Conservation (phyloP, 2,113 vertebrate species). For the Castor canadensis region DNA sequence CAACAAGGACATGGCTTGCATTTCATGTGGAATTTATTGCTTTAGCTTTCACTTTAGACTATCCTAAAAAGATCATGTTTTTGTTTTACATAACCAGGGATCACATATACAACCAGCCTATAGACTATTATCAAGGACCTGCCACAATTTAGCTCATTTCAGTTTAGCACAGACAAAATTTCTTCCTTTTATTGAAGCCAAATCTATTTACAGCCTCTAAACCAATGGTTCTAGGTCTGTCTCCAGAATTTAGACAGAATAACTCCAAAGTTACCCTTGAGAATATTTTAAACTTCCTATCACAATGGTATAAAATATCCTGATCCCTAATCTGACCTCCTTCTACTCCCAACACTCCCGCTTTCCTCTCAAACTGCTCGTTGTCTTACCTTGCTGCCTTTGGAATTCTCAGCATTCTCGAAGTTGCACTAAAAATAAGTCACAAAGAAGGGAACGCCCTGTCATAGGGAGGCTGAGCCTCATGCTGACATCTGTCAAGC, state of each 20-base stretch:
- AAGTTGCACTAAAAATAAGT: background rate
- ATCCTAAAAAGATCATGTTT: background rate
- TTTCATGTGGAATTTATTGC: constrained; percentile 42
- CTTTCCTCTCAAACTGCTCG: background rate
- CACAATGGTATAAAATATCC: background rate
- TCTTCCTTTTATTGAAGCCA: background rate
- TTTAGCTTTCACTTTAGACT: constrained; percentile 48
- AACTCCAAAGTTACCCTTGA: background rate
- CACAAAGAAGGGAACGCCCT: background rate
- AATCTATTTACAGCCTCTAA: background rate
- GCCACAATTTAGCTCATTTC: constrained; percentile 41
- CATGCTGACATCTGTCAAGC: too few relatives aligned
- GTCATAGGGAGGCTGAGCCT: too few relatives aligned
- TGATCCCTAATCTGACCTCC: background rate
- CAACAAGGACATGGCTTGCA: constrained; percentile 47
- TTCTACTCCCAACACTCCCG: too few relatives aligned
- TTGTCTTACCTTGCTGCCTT: background rate
- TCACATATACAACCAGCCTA: background rate
- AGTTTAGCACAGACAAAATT: background rate
- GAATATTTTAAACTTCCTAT: background rate
- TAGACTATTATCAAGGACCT: constrained; percentile 17
- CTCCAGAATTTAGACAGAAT: background rate
- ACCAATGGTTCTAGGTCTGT: background rate
- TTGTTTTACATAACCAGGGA: constrained; percentile 37
- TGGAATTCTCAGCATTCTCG: background rate